Evolutionary conservation across 2,888 invertebrate species (phyloP).

Genomic region (Trissolcus japonicus): DNA sequence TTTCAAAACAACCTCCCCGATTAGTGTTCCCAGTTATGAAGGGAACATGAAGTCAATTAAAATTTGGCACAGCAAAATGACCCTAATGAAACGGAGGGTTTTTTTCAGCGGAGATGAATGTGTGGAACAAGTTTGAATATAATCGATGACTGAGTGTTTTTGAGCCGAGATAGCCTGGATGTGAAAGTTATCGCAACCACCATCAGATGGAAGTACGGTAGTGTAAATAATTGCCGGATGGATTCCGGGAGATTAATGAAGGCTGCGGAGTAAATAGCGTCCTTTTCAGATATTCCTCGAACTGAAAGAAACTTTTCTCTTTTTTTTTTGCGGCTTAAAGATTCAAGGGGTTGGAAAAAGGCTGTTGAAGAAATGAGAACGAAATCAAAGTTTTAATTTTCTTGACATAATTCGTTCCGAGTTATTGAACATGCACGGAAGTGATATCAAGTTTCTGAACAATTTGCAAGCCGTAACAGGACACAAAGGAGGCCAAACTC

Average conservation of each 20-base stretch:
- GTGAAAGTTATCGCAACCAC: slow-evolving; percentile 17
- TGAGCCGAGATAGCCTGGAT: slow-evolving; percentile 12
- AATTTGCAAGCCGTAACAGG: no score
- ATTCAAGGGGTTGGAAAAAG: no score
- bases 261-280: slow-evolving; percentile 7
- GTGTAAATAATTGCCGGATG: slow-evolving; percentile 30
- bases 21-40: background rate
- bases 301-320: background rate
- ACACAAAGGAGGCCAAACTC: slow-evolving; percentile 25
- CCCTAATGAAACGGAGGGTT: background rate
- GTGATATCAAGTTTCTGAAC: no score
- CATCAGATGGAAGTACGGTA: slow-evolving; percentile 27
- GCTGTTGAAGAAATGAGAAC: no score
- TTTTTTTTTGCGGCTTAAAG: background rate
- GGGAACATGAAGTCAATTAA: no score
- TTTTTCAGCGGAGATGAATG: background rate
- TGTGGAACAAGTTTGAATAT: background rate
- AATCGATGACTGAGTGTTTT: slow-evolving; percentile 24
- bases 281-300: slow-evolving; percentile 9
- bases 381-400: no score
- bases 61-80: background rate
- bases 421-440: no score
- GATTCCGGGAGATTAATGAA: slow-evolving; percentile 24
- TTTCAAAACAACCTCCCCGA: background rate
- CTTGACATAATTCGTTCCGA: no score